Conservation (phyloP, 2,113 vertebrate species). For the Pithys albifrons region DNA sequence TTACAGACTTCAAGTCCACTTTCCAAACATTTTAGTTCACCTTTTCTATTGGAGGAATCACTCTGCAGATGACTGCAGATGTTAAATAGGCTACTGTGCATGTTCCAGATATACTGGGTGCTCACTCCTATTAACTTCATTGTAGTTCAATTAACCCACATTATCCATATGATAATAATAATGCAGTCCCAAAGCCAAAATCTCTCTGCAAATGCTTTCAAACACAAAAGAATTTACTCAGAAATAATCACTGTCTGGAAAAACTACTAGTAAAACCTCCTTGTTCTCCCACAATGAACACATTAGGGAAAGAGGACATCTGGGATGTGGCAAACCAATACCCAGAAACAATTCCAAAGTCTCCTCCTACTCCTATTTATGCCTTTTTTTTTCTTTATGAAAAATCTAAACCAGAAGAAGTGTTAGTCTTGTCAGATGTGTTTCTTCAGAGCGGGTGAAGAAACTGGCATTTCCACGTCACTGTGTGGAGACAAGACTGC, state of each 20-base stretch:
- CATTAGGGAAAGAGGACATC: background rate
- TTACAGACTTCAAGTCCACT: background rate
- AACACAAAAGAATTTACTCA: background rate
- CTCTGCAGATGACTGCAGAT: background rate
- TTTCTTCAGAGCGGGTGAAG: background rate
- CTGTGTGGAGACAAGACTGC: rapidly evolving
- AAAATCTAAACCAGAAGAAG: background rate
- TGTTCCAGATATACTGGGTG: background rate
- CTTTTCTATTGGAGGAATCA: background rate
- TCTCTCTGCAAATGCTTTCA: background rate
- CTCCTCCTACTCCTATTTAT: background rate
- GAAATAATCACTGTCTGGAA: background rate
- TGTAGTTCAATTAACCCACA: background rate
- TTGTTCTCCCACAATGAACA: background rate
- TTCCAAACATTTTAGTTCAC: background rate
- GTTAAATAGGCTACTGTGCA: background rate
- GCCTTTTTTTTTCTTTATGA: background rate
- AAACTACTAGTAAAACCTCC: background rate
- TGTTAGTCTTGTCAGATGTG: background rate
- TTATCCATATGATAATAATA: background rate
- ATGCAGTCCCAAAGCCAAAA: background rate
- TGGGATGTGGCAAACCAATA: background rate
- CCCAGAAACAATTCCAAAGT: background rate
- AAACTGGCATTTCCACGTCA: background rate
- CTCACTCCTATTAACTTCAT: background rate